Evolutionary conservation across 2,113 vertebrate species (phyloP), one percentile per base, ranked within the genome.

Genomic region (Thymallus thymallus): DNA sequence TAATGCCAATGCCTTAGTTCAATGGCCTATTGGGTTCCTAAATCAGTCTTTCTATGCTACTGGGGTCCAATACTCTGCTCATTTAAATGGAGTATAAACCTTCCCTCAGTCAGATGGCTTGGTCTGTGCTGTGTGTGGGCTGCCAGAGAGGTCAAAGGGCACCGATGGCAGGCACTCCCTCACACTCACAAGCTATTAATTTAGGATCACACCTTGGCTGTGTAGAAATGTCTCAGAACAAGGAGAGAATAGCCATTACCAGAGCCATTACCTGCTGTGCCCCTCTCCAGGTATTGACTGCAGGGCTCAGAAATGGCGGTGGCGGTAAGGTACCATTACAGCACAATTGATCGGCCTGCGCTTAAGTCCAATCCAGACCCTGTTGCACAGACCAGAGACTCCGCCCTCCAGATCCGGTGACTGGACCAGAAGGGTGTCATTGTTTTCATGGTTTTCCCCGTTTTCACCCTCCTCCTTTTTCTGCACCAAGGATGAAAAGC

Each of bases 281-380:
- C 69, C 18, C 20, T 13, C n/a, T 77, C 76, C 76, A 66, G 74
- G 22, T 89, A 88, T 91, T 63, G 86, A 89, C 88, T 89, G 79
- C 76, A 78, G 72, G 77, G 83, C 84, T 86, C 83, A 85, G 82
- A 88, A 82, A 85, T 72, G 84, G 84, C 76, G 60, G 73, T 80
- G 82, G 81, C 46, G 77, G 84, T 74, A 74, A 88, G 89, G 86
- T 91, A 89, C 90, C 87, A 85, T 92, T 91, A 91, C 89, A 87
- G 77, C 82, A 80, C 78, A 72, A 92, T 89, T 92, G 90, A 92
- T 92, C 86, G 56, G 81, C 61, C 83, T 90, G 87, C 90, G 90
- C 92, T 92, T 90, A 91, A 89, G 87, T 86, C 83, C 86, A 87
- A 86, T 88, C 89, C 82, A 30, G 78, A 82, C 86, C 82, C 80